A percentile compares a stretch with the other conserved stretches of the same genome.
Conservation (phyloP, 2,888 invertebrate genomes). For the Lasioglossum vierecki region DNA sequence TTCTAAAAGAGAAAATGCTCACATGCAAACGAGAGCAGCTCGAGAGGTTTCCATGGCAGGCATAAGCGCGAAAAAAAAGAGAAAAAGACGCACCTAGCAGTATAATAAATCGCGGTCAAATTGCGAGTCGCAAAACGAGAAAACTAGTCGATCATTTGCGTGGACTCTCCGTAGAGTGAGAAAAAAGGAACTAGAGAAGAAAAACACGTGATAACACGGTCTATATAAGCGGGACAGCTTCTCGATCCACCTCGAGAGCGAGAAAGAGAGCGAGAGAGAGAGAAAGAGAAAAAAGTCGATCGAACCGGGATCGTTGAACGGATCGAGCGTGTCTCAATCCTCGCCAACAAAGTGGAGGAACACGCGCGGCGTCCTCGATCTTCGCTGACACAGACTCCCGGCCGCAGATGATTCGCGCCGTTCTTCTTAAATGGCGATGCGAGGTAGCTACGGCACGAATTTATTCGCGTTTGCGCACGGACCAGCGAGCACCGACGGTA, state of each 20-base stretch:
- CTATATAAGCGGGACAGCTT: not conserved
- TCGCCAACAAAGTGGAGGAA: conserved; percentile 25
- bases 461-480: not conserved
- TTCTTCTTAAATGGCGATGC: not conserved
- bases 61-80: not conserved
- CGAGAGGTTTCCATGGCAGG: not conserved
- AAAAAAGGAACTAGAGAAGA: not conserved
- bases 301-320: conserved; percentile 10
- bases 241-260: not conserved
- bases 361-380: conserved; percentile 13
- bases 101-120: not conserved
- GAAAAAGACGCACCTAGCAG: not conserved
- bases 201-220: conserved; percentile 17
- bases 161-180: not conserved
- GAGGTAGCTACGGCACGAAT: not conserved
- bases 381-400: not conserved
- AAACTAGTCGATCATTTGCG: not conserved
- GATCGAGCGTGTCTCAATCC: conserved; percentile 24
- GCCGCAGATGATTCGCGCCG: not conserved
- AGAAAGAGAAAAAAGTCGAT: conserved; percentile 8
- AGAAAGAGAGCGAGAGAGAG: not conserved
- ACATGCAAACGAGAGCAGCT: not conserved
- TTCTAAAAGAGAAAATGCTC: conserved; percentile 8
- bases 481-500: conserved; percentile 4
- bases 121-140: conserved; percentile 4